These are phyloP conservation scores for Hipposideros larvatus DNA, from an alignment of 2,797 vertebrate genomes.

Conservation along the genomic window DNA sequence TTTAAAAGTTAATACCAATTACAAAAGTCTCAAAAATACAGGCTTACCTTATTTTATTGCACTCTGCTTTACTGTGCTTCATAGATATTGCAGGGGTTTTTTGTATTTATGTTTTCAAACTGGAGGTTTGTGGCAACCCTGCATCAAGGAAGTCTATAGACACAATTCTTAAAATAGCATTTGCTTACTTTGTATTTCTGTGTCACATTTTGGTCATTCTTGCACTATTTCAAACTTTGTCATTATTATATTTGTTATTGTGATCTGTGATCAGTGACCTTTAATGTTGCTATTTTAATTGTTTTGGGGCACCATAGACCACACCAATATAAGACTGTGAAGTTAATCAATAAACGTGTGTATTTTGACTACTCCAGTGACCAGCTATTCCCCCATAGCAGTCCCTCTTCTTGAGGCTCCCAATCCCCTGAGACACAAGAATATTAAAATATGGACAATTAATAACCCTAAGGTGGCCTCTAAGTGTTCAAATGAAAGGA, in stretches of 20 bases:
- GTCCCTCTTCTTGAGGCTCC: neutral
- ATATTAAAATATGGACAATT: neutral
- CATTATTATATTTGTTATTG: neutral
- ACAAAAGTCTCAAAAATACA: neutral
- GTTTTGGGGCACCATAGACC: neutral
- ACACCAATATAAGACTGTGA: neutral
- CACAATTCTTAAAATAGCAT: neutral
- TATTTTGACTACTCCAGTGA: neutral
- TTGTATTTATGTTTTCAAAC: no score
- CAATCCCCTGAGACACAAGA: neutral
- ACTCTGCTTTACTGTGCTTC: neutral
- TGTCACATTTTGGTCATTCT: neutral
- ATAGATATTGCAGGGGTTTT: neutral
- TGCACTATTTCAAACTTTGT: neutral
- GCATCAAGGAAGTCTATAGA: neutral
- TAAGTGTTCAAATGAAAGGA: neutral
- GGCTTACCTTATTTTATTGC: neutral
- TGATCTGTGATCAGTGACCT: neutral
- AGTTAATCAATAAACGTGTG: neutral
- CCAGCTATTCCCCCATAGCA: neutral
- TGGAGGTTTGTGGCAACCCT: neutral
- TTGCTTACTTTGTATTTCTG: neutral
- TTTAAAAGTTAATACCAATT: neutral
- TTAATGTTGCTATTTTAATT: neutral
- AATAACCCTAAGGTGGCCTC: neutral